Conservation (phyloP, 2,888 invertebrate genomes). For the Chymomyza procnemis region DNA sequence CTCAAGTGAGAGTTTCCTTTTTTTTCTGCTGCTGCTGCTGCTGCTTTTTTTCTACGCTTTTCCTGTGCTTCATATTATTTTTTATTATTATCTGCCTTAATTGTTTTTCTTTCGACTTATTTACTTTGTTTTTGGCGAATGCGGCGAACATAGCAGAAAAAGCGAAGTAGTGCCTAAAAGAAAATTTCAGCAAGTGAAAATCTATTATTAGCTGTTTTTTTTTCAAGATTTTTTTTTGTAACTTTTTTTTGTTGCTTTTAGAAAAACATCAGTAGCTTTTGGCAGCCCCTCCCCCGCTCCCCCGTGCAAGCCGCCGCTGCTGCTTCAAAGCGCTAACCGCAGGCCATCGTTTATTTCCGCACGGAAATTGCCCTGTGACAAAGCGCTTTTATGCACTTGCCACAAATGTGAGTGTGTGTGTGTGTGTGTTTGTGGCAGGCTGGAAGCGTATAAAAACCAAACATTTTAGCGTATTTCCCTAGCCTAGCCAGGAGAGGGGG, state of each 20-base stretch:
- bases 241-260: not conserved
- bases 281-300: not conserved
- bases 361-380: conserved; percentile 63
- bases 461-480: conserved; percentile 28
- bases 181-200: conserved; percentile 57
- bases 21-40: not conserved
- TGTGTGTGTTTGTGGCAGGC: conserved; percentile 32
- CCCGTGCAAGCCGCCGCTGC: not conserved
- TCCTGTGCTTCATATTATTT: conserved; percentile 56
- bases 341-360: conserved; percentile 53
- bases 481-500: not conserved
- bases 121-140: conserved; percentile 29
- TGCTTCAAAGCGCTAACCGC: not conserved
- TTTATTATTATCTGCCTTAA: conserved; percentile 62
- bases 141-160: not conserved
- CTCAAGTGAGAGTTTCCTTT: conserved; percentile 58
- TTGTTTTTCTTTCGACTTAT: conserved; percentile 69
- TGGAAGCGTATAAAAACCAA: conserved; percentile 39
- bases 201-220: conserved; percentile 53
- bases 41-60: conserved; percentile 9
- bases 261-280: not conserved
- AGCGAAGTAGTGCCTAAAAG: not conserved
- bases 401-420: conserved; percentile 41
- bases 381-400: conserved; percentile 58
- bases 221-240: not conserved